Percentiles rank a stretch among this genome's conserved stretches.
Conservation (phyloP, 2,113 vertebrate species). For the Sinocyclocheilus anshuiensis region DNA sequence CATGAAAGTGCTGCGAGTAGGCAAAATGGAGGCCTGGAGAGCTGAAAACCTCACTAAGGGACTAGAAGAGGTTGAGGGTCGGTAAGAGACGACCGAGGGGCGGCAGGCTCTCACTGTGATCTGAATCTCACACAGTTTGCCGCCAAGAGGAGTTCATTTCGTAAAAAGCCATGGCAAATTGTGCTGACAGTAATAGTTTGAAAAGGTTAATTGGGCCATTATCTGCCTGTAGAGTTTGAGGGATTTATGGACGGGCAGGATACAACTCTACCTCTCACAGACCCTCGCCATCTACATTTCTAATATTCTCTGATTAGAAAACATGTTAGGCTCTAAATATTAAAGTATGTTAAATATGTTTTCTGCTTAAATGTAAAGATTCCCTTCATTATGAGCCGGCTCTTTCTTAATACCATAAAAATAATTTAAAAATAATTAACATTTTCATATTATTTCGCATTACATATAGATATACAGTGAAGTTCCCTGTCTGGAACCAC, state of each 20-base stretch:
- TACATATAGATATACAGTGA: neutral
- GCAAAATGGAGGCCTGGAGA: constrained; percentile 45
- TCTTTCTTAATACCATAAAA: neutral
- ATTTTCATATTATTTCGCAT: neutral
- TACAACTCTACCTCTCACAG: constrained; percentile 59
- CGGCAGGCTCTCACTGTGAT: constrained; percentile 36
- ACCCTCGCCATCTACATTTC: constrained; percentile 43
- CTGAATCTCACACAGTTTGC: constrained; percentile 51
- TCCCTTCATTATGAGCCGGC: neutral
- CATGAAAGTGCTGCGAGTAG: constrained; percentile 52
- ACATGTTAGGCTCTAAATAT: neutral
- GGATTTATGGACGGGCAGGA: constrained; percentile 75
- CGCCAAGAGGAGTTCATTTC: constrained; percentile 69
- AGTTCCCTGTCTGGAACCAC: neutral
- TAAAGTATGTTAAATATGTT: no score
- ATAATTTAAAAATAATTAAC: no score
- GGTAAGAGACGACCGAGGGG: constrained; percentile 32
- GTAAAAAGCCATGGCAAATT: constrained; percentile 70
- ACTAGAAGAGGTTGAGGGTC: constrained; percentile 10
- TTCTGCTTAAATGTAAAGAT: neutral
- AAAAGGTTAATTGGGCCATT: constrained; percentile 85
- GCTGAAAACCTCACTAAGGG: neutral
- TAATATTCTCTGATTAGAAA: constrained; percentile 31
- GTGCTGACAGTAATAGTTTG: constrained; percentile 75
- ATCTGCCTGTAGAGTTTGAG: constrained; percentile 78